Percentiles rank a stretch among this genome's conserved stretches.
Conservation (phyloP, 2,113 vertebrate species). For the Ameiurus melas region DNA sequence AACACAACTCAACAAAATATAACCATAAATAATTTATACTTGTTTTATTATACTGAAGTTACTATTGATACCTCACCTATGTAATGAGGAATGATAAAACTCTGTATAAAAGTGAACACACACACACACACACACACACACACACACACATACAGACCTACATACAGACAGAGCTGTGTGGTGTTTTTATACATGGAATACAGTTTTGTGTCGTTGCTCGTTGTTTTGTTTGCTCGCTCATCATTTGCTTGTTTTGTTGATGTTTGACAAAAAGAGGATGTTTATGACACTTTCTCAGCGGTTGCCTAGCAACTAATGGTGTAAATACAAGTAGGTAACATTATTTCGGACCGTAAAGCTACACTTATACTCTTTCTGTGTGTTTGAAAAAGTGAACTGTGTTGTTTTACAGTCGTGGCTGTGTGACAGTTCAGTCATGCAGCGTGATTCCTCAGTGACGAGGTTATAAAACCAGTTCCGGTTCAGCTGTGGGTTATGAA, state of each 20-base stretch:
- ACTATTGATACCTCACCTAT: not conserved
- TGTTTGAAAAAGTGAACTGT: not conserved
- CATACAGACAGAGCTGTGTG: not conserved
- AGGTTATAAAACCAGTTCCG: not conserved
- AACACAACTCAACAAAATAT: not conserved
- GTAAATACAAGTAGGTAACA: slow-evolving; percentile 40
- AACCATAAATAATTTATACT: not conserved
- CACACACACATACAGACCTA: not conserved
- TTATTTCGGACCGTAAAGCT: slow-evolving; percentile 30
- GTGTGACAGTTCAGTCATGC: slow-evolving; percentile 29
- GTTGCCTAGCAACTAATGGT: slow-evolving; percentile 54
- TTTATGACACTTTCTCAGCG: slow-evolving; percentile 31
- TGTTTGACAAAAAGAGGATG: not conserved
- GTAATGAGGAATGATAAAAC: slow-evolving; percentile 2
- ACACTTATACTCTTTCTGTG: not conserved
- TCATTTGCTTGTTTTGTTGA: slow-evolving; percentile 8
- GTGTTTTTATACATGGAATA: not conserved
- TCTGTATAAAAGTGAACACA: not conserved
- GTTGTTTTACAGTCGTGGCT: not conserved
- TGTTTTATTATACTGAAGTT: not conserved
- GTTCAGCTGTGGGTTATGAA: not conserved
- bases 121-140: slow-evolving; percentile 28
- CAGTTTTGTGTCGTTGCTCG: not conserved
- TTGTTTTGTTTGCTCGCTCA: not conserved
- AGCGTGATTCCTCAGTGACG: not conserved